A percentile compares a stretch with the other conserved stretches of the same genome.
These are phyloP conservation scores for Molossus molossus DNA, from an alignment of 2,797 vertebrate species.

Conservation along the genomic window DNA sequence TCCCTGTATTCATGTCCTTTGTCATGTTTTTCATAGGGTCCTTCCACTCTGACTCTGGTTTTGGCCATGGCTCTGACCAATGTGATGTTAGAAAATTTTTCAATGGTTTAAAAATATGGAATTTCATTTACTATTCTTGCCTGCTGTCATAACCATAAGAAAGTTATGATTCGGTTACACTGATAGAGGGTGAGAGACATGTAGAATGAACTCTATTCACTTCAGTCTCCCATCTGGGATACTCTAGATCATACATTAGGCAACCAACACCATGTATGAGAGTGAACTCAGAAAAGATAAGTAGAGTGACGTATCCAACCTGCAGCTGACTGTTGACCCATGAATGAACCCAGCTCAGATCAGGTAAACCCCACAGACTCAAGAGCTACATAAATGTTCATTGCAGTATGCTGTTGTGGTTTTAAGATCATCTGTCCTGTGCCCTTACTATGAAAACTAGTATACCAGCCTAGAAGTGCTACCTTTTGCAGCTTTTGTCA, in stretches of 20 bases:
- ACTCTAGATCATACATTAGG: neutral
- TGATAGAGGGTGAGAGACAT: neutral
- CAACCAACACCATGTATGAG: neutral
- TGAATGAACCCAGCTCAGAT: neutral
- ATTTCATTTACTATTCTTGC: neutral
- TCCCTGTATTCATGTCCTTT: neutral
- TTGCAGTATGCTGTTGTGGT: neutral
- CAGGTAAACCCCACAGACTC: neutral
- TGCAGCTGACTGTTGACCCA: neutral
- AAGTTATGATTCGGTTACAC: neutral
- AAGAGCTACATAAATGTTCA: neutral
- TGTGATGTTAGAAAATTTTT: neutral
- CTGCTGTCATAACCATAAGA: neutral
- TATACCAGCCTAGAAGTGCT: neutral
- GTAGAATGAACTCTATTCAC: neutral
- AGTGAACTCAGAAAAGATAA: neutral
- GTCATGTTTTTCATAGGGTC: neutral
- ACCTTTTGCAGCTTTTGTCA: neutral
- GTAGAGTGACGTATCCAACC: neutral
- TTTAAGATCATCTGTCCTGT: neutral
- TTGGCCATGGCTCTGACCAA: neutral
- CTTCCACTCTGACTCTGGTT: neutral
- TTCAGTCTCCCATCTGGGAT: neutral
- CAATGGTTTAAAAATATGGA: neutral
- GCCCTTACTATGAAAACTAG: neutral